A percentile compares a stretch with the other conserved stretches of the same genome.
phyloP scores from a whole-genome alignment of 2,113 vertebrate genomes.

The Chaetodon trifascialis region DNA sequence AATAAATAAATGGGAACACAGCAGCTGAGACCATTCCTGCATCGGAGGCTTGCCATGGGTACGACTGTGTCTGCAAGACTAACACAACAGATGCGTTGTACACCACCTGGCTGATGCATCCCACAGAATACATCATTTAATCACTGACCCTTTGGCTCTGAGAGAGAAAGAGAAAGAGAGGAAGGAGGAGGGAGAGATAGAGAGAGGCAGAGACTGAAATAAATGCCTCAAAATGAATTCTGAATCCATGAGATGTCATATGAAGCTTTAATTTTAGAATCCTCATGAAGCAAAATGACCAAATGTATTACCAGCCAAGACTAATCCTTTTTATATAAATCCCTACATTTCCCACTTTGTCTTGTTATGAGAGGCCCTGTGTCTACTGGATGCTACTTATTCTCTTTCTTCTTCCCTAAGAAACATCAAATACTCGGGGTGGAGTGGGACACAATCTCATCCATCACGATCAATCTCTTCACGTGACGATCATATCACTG shows the following conservation, averaged over 20 bases:
- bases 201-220: constrained; percentile 44
- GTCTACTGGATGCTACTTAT: constrained; percentile 57
- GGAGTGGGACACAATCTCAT: constrained; percentile 56
- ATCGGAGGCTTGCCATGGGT: constrained; percentile 52
- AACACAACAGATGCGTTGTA: constrained; percentile 65
- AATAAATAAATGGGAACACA: constrained; percentile 78
- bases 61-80: constrained; percentile 47
- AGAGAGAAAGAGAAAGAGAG: constrained; percentile 5
- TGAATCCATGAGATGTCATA: constrained; percentile 64
- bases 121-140: constrained; percentile 69
- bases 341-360: constrained; percentile 68
- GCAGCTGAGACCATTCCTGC: constrained; percentile 64
- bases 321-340: constrained; percentile 75
- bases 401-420: constrained; percentile 35
- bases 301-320: constrained; percentile 70
- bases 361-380: constrained; percentile 47
- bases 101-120: constrained; percentile 60
- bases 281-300: constrained; percentile 73
- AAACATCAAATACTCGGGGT: constrained; percentile 42
- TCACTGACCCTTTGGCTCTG: constrained; percentile 71
- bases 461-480: constrained; percentile 76
- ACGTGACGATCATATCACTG: constrained; percentile 72
- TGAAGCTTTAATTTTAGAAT: constrained; percentile 76
- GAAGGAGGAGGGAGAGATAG: neutral
- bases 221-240: constrained; percentile 60